A percentile compares a stretch with the other conserved stretches of the same genome.
Conservation (phyloP, 2,888 invertebrate genomes). For the Ceriagrion tenellum region DNA sequence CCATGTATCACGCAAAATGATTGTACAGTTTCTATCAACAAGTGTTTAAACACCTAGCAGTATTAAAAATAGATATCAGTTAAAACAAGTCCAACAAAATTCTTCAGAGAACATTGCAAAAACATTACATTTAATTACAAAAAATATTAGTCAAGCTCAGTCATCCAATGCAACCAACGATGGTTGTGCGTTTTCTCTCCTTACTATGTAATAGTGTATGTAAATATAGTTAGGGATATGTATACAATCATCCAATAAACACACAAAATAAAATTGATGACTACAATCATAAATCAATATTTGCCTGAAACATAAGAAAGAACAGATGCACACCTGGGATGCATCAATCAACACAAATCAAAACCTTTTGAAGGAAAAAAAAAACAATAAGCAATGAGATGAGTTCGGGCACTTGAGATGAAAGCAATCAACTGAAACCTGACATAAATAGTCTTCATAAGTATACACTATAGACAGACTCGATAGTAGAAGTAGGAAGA, state of each 20-base stretch:
- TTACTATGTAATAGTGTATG: not conserved
- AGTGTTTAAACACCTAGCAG: not conserved
- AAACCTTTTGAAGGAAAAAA: not conserved
- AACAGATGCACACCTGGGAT: not conserved
- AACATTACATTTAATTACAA: not conserved
- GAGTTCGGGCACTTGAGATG: not conserved
- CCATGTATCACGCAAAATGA: not conserved
- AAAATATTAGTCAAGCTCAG: conserved; percentile 4
- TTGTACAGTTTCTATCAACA: not conserved
- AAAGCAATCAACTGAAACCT: not conserved
- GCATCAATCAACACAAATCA: not conserved
- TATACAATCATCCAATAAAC: not conserved
- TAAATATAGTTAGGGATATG: not conserved
- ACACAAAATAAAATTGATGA: not conserved
- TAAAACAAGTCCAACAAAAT: not conserved
- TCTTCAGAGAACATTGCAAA: conserved; percentile 26
- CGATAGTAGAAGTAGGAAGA: not conserved
- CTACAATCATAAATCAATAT: no score
- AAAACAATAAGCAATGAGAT: not conserved
- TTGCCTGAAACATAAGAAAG: not conserved
- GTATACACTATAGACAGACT: not conserved
- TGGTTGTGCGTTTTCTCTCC: not conserved
- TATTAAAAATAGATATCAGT: not conserved
- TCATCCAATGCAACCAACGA: not conserved
- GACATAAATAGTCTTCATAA: not conserved